Percentiles rank a stretch among this genome's conserved stretches.
phyloP scores from a whole-genome alignment of 2,888 invertebrate species.

The Ormia ochracea region DNA sequence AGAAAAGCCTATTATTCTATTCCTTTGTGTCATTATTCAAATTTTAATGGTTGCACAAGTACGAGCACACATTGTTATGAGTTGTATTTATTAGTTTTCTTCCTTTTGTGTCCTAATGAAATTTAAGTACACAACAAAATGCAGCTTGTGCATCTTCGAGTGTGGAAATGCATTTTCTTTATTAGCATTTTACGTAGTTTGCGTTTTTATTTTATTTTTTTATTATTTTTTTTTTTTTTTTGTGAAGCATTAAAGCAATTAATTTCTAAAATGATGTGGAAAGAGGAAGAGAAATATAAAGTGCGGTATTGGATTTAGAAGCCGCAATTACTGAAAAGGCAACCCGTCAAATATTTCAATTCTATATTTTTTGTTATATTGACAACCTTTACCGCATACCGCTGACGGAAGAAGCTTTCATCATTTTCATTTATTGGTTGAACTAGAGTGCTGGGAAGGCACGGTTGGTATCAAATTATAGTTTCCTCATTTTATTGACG shows the following conservation, averaged over 20 bases:
- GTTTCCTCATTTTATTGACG: no score
- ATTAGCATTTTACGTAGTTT: no score
- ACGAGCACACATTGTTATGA: background rate
- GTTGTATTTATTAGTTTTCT: background rate
- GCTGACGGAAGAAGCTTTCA: no score
- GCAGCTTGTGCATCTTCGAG: background rate
- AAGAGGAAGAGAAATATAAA: background rate
- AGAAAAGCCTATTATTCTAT: background rate
- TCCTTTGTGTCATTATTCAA: background rate
- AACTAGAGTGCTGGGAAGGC: no score
- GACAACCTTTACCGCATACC: no score
- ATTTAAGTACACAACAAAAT: constrained; percentile 24
- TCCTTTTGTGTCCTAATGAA: background rate
- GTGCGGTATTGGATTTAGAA: background rate
- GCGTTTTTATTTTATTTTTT: no score
- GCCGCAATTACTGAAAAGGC: background rate
- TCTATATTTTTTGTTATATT: background rate
- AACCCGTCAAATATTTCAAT: background rate
- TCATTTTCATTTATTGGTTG: no score
- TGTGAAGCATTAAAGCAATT: constrained; percentile 7
- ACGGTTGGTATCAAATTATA: no score
- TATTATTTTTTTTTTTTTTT: no score
- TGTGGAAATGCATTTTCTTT: background rate
- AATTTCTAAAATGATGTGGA: background rate
- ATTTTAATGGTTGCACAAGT: constrained; percentile 2